Evolutionary conservation across 2,797 vertebrate species (phyloP).

Genomic region (Anguilla marmorata): DNA sequence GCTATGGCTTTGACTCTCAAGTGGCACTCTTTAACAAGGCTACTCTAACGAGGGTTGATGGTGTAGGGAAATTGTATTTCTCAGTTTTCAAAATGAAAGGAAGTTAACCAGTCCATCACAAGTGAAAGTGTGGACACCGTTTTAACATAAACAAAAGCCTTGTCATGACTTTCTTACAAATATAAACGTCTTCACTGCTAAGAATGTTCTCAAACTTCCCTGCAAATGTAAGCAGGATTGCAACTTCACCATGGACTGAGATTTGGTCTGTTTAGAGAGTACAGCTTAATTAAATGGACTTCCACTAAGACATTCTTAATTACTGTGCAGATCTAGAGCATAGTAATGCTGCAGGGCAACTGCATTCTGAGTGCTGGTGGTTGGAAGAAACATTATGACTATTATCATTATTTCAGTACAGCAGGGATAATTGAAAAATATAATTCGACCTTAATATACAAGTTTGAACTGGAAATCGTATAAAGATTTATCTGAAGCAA

Average conservation of each 20-base stretch:
- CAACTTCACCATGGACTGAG: not conserved
- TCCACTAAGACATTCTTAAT: constrained; percentile 62
- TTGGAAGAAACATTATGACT: not conserved
- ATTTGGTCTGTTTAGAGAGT: constrained; percentile 58
- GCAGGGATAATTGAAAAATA: not conserved
- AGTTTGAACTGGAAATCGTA: not conserved
- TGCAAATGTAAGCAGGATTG: not conserved
- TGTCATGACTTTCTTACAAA: not conserved
- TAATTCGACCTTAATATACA: not conserved
- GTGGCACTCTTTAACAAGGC: no score
- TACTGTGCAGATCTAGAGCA: constrained; percentile 37
- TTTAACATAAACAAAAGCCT: not conserved
- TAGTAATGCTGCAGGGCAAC: not conserved
- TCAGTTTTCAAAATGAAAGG: not conserved
- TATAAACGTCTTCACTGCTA: not conserved
- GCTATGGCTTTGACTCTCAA: not conserved
- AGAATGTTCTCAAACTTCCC: not conserved
- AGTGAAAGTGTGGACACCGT: not conserved
- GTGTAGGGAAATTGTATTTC: not conserved
- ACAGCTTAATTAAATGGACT: constrained; percentile 60
- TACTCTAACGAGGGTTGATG: not conserved
- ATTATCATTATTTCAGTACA: not conserved
- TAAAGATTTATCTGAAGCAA: not conserved
- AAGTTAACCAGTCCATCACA: not conserved
- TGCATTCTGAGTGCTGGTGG: not conserved